Evolutionary conservation across 2,797 vertebrate genomes (phyloP).

Genomic region (Neosilurus mollespiculum): DNA sequence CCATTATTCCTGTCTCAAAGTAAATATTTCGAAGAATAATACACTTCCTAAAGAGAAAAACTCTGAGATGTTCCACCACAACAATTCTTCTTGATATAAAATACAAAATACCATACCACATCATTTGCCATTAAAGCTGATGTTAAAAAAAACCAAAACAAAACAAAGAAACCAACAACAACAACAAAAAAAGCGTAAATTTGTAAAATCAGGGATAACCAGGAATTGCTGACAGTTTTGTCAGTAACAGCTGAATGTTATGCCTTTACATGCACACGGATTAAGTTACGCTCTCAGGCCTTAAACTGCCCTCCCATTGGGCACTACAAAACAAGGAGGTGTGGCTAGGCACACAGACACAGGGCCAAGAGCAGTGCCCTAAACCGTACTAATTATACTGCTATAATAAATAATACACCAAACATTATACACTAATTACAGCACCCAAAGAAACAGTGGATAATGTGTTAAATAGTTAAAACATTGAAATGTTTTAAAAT

Average conservation of each 20-base stretch:
- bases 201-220: conserved; percentile 41
- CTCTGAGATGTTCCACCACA: neutral
- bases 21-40: neutral
- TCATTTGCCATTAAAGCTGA: neutral
- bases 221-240: conserved; percentile 63
- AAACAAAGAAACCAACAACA: too few relatives aligned
- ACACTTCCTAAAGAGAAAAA: neutral
- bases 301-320: conserved; percentile 61
- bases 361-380: neutral
- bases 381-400: conserved; percentile 7
- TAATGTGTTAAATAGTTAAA: too few relatives aligned
- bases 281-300: conserved; percentile 60
- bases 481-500: neutral
- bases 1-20: neutral
- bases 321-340: conserved; percentile 52
- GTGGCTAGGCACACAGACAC: conserved; percentile 49
- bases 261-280: conserved; percentile 48
- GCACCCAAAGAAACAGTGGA: neutral
- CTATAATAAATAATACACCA: neutral
- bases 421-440: neutral
- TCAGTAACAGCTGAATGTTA: conserved; percentile 33
- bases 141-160: too few relatives aligned
- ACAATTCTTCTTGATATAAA: neutral
- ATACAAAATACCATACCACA: neutral
- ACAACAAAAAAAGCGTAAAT: neutral